These are phyloP conservation scores for Merops nubicus DNA, from an alignment of 2,113 vertebrate species.

Conservation along the genomic window DNA sequence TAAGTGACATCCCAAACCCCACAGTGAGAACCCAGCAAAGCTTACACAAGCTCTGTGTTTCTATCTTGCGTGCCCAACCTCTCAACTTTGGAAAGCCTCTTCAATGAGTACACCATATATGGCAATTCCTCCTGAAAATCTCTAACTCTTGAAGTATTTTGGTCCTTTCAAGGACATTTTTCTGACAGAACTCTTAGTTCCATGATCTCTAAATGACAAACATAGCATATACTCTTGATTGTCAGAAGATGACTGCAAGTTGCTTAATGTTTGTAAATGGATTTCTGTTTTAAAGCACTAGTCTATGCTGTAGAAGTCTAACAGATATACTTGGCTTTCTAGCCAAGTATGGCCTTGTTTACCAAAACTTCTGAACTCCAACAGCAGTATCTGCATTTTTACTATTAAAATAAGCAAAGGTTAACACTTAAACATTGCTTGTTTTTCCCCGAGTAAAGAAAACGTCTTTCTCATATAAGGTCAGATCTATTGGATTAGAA, in stretches of 20 bases:
- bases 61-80: neutral
- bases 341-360: neutral
- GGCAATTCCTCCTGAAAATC: neutral
- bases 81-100: neutral
- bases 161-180: neutral
- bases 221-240: neutral
- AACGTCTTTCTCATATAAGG: no score
- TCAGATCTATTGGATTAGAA: neutral
- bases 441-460: no score
- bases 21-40: neutral
- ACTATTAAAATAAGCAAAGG: neutral
- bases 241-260: neutral
- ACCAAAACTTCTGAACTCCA: neutral
- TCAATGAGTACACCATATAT: neutral
- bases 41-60: neutral
- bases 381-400: neutral
- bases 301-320: neutral
- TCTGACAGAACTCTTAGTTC: neutral
- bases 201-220: neutral
- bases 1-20: neutral
- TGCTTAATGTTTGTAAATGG: neutral
- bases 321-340: neutral
- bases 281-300: neutral
- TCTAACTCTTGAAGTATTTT: neutral
- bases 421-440: no score